Percentiles rank a stretch among this genome's conserved stretches.
Conservation (phyloP, 2,113 vertebrate genomes). For the Corvus cornix region DNA sequence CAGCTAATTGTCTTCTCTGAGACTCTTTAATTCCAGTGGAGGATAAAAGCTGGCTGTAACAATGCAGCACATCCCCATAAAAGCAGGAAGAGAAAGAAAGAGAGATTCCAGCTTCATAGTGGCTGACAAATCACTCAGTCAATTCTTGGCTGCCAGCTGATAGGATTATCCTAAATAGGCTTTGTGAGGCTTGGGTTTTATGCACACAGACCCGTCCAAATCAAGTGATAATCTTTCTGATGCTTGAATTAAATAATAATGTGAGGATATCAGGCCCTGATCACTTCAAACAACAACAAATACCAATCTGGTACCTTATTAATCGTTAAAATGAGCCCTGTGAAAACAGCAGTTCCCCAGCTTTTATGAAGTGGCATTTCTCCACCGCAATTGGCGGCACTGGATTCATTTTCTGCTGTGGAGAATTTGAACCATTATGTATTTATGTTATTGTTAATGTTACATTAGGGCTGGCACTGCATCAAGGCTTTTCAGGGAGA, state of each 20-base stretch:
- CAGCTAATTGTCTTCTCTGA: background rate
- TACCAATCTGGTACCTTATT: background rate
- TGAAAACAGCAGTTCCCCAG: background rate
- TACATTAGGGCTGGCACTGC: background rate
- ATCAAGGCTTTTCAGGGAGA: background rate
- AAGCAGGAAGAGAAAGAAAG: background rate
- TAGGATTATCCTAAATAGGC: conserved; percentile 27
- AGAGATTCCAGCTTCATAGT: background rate
- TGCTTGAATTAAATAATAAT: conserved; percentile 38
- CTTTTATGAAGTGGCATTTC: background rate
- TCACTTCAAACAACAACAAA: conserved; percentile 32
- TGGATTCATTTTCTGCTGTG: background rate
- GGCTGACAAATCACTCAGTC: conserved; percentile 18
- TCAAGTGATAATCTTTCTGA: conserved; percentile 48
- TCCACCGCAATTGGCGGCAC: background rate
- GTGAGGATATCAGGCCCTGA: background rate
- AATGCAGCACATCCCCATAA: background rate
- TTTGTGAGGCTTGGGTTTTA: background rate
- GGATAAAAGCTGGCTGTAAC: background rate
- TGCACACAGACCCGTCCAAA: background rate
- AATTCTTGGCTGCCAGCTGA: conserved; percentile 2
- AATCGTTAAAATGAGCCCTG: conserved; percentile 12
- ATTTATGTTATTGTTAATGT: background rate
- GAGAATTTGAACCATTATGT: background rate
- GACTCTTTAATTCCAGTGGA: background rate